Base-by-base conservation (phyloP, 1,140 invertebrate species). In the Musca domestica region DNA sequence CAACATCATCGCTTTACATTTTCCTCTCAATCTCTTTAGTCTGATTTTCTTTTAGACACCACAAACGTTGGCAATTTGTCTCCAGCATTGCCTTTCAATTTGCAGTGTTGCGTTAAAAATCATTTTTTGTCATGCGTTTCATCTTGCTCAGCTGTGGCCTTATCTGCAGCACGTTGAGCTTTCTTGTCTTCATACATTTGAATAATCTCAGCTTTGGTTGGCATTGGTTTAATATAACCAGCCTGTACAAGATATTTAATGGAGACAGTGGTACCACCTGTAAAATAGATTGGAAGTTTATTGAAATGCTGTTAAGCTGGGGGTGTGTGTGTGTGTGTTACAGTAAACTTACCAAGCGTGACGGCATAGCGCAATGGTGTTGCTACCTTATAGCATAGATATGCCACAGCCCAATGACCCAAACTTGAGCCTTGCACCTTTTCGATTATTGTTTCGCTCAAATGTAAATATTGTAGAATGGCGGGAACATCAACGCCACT, bases 311-410 rank as follows among this genome's bases (percentile, higher is more conserved):
- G n/a, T n/a, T n/a, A n/a, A n/a, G n/a, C n/a, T n/a, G n/a, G n/a
- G n/a, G n/a, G n/a, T n/a, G n/a, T n/a, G n/a, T n/a, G n/a, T n/a
- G n/a, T n/a, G 2, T 49, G 5, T 49, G 19, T 10, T 19, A 5
- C n/a, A 51, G 47, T 12, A 25, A 2, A 17, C 71, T 86, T 85
- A 91, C 90, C 92, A 73, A 98, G 74, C 25, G 95, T 98, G 1
- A 96, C 89, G 2, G 93, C 91, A 83, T 98, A 98, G 73, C 96
- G 85, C 15, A 93, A 75, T 1, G 96, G 96, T 20, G 95, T 95
- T 15, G 90, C 89, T 71, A 98, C 84, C 86, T 98, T 98, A 80
- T 97, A 98, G 73, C 95, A 84, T 5, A 93, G 89, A 83, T 95
- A 96, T 0, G 94, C 87, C 17, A 96, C 84, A 15, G 95, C 95